Conservation (phyloP, 2,888 invertebrate species). For the Harpalus rufipes region DNA sequence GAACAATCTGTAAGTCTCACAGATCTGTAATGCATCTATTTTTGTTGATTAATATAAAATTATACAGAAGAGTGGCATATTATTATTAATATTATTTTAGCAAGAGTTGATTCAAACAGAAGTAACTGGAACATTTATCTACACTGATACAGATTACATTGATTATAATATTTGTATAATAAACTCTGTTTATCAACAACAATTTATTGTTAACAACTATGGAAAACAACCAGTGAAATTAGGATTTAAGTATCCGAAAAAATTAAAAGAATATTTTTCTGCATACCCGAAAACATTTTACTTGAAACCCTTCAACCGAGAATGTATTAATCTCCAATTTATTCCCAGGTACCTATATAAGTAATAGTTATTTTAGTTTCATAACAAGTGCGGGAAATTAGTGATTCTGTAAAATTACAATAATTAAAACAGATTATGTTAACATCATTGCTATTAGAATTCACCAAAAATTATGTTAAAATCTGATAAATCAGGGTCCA, state of each 20-base stretch:
- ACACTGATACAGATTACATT: slow-evolving; percentile 8
- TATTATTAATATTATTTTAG: slow-evolving; percentile 1
- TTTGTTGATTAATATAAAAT: no score
- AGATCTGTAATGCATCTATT: no score
- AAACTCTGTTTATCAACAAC: slow-evolving; percentile 47
- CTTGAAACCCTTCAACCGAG: slow-evolving; percentile 11
- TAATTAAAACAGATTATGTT: no score
- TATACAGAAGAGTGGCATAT: no score
- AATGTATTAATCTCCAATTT: slow-evolving; percentile 32
- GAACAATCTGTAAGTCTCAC: no score
- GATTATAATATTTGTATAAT: slow-evolving; percentile 39
- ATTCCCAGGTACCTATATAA: slow-evolving; percentile 57
- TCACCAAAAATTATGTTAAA: no score
- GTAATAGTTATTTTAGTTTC: not conserved
- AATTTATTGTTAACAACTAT: slow-evolving; percentile 19
- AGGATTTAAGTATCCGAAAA: slow-evolving; percentile 28
- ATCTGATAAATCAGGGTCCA: no score
- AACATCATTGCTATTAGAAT: no score
- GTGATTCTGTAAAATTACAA: no score
- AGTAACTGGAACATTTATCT: slow-evolving; percentile 43
- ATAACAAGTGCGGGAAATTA: not conserved
- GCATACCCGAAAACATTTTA: slow-evolving; percentile 18
- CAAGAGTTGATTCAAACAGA: slow-evolving; percentile 32
- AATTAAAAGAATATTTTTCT: slow-evolving; percentile 38
- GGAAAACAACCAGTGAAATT: slow-evolving; percentile 3